Evolutionary conservation across 2,888 invertebrate species (phyloP), one percentile per base, ranked within the genome.

Genomic region (Rhamphomyia laevipes): DNA sequence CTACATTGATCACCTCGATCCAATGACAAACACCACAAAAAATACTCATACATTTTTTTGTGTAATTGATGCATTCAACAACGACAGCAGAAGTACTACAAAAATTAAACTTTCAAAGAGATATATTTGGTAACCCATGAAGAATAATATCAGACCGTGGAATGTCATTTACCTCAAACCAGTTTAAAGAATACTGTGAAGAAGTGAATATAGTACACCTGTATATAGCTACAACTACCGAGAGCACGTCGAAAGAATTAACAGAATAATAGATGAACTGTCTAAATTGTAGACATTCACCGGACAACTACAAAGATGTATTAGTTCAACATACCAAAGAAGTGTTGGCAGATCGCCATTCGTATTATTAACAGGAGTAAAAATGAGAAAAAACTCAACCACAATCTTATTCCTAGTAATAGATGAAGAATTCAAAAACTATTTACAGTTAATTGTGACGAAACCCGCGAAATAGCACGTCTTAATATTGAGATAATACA

Each of bases 1-100:
- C n/a, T n/a, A n/a, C n/a, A 45, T 62, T 6, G 59, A 66, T 51
- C 66, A 66, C 38, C 11, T 66, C 1, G 64, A 65, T 2, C 63
- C 63, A 4, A 16, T 63, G 31, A 46, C 55, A 0, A 51, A 52
- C 13, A 64, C 62, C 0, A 10, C 35, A 56, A 56, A 45, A 30
- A 49, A 9, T 56, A 50, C 18, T 50, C 49, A 16, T 47, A 50
- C 42, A 43, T n/a, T 55, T 35, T 44, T 52, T 18, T 31, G 18
- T 11, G 27, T 50, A 7, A 40, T 51, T 12, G 53, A 56, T 17
- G 41, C 49, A 0, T 56, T 54, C 48, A 2, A 54, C 48, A 7
- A 47, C 48, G 12, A 3, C 45, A 1, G 45, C 48, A 9, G 47
- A 52, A 47, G 47, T 48, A 2, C 5, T 53, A 9, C n/a, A 13